Conservation (phyloP, 2,113 vertebrate species). For the Panthera leo region DNA sequence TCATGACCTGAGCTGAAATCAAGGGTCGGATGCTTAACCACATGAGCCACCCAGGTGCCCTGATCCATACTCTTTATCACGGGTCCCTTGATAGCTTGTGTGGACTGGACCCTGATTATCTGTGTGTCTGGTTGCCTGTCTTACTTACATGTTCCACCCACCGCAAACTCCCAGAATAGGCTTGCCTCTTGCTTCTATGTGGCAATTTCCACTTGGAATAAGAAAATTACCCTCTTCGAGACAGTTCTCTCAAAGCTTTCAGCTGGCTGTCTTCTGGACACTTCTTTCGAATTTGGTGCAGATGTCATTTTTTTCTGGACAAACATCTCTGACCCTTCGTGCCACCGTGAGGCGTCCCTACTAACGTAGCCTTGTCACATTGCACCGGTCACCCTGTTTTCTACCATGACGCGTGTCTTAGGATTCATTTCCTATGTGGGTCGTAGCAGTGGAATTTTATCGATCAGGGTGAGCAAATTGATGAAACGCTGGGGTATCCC, state of each 20-base stretch:
- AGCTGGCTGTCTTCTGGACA: neutral
- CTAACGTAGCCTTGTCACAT: neutral
- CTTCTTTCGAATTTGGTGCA: neutral
- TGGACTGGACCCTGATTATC: too few species aligned
- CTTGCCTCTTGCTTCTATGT: neutral
- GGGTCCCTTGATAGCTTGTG: fast-evolving
- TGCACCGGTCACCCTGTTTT: fast-evolving
- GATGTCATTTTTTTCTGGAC: neutral
- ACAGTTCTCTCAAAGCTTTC: neutral
- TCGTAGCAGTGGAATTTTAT: fast-evolving
- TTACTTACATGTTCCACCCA: fast-evolving
- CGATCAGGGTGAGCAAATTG: neutral
- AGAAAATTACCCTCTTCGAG: neutral
- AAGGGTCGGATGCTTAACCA: too few species aligned
- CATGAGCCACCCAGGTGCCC: too few species aligned
- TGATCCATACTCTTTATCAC: neutral
- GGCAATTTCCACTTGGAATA: too few species aligned
- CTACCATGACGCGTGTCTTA: fast-evolving
- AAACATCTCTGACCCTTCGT: neutral
- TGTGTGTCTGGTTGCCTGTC: neutral
- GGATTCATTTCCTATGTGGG: neutral
- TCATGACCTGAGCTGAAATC: too few species aligned
- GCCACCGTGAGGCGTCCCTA: neutral
- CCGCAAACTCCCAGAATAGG: fast-evolving
- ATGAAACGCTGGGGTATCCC: too few species aligned